A percentile compares a stretch with the other conserved stretches of the same genome.
phyloP scores from a whole-genome alignment of 2,888 invertebrate genomes.

The Apotomis turbidana region DNA sequence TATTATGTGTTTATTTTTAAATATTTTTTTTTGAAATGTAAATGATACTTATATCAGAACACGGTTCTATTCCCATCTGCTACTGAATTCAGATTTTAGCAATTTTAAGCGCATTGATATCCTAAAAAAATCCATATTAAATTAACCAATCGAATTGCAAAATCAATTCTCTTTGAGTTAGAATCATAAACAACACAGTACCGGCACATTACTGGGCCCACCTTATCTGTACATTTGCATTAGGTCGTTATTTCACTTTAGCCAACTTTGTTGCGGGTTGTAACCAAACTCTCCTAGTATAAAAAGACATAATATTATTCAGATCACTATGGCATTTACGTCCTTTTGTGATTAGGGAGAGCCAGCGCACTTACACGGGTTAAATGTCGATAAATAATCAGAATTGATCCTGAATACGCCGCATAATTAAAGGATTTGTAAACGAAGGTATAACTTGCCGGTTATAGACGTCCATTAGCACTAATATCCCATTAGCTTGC shows the following conservation, averaged over 20 bases:
- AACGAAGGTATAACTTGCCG: not conserved
- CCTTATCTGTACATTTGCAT: slow-evolving; percentile 19
- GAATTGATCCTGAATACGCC: not conserved
- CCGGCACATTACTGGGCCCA: not conserved
- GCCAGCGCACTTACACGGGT: not conserved
- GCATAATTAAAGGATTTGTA: slow-evolving; percentile 10
- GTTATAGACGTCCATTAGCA: not conserved
- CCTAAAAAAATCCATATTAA: no score
- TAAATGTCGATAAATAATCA: slow-evolving; percentile 18
- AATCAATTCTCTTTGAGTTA: not conserved
- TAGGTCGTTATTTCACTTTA: slow-evolving; percentile 5
- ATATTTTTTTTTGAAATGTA: no score
- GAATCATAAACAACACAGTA: not conserved
- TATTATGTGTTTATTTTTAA: not conserved
- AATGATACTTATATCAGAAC: no score
- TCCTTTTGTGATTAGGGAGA: not conserved
- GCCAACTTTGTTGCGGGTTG: not conserved
- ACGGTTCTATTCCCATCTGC: no score
- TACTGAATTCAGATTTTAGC: no score
- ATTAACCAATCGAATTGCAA: not conserved
- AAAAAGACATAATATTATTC: not conserved
- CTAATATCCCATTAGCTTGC: not conserved
- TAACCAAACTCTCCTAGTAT: not conserved
- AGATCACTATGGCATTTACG: not conserved
- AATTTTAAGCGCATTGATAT: no score